phyloP scores from a whole-genome alignment of 2,113 vertebrate genomes.

The Nymphicus hollandicus region DNA sequence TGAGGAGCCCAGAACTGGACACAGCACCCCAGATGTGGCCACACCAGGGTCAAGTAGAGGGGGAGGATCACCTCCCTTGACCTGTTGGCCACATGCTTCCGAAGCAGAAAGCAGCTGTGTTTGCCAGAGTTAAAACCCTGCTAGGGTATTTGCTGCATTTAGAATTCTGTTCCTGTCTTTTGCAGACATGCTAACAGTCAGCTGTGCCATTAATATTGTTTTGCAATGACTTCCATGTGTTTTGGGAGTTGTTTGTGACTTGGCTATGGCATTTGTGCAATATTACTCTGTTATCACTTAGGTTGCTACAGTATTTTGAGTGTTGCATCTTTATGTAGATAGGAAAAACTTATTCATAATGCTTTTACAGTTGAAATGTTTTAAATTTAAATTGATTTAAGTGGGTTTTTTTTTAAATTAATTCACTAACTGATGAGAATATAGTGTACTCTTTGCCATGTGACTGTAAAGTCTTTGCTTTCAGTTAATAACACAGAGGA shows the following conservation, averaged over 20 bases:
- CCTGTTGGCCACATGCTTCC: background rate
- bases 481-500: background rate
- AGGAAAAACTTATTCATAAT: background rate
- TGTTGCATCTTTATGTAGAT: background rate
- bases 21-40: background rate
- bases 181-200: background rate
- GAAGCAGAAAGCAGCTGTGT: background rate
- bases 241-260: background rate
- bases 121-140: background rate
- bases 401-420: background rate
- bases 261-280: background rate
- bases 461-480: background rate
- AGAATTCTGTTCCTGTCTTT: background rate
- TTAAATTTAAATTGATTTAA: background rate
- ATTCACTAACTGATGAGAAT: background rate
- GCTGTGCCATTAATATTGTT: background rate
- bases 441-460: background rate
- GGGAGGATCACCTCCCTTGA: background rate
- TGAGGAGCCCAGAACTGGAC: background rate
- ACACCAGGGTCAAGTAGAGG: background rate
- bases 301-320: background rate
- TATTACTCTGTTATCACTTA: background rate
- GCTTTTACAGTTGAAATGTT: background rate
- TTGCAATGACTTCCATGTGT: background rate
- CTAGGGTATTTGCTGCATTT: background rate